phyloP scores from a whole-genome alignment of 2,888 invertebrate genomes.

The Volucella zonaria region DNA sequence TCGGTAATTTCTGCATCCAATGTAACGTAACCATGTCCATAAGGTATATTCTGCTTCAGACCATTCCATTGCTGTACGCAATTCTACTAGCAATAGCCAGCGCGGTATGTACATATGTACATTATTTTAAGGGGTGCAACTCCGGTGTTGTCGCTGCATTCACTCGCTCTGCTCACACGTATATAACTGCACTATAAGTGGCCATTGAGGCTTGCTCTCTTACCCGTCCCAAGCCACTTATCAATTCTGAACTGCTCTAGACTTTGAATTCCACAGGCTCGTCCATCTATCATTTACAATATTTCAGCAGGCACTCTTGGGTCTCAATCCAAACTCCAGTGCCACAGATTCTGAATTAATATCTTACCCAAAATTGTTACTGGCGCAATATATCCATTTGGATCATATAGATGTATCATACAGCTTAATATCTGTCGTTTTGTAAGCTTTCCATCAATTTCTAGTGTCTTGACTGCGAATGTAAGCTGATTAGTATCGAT shows the following conservation, averaged over 20 bases:
- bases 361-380: conserved; percentile 31
- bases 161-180: conserved; percentile 10
- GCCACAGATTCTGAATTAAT: conserved; percentile 30
- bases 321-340: conserved; percentile 12
- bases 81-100: neutral
- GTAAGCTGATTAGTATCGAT: conserved; percentile 19
- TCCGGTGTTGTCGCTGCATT: neutral
- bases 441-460: conserved; percentile 6
- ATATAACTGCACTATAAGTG: neutral
- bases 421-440: conserved; percentile 35
- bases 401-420: conserved; percentile 30
- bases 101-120: neutral
- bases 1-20: too few species aligned
- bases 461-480: neutral
- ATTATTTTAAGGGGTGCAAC: neutral
- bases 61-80: conserved; percentile 15
- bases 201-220: neutral
- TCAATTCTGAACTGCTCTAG: conserved; percentile 12
- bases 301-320: neutral
- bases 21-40: too few species aligned
- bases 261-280: neutral
- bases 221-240: neutral
- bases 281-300: neutral
- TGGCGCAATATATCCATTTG: conserved; percentile 30
- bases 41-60: too few species aligned